Base-by-base conservation (phyloP, 2,797 vertebrate species). In the Bothrops alternatus region DNA sequence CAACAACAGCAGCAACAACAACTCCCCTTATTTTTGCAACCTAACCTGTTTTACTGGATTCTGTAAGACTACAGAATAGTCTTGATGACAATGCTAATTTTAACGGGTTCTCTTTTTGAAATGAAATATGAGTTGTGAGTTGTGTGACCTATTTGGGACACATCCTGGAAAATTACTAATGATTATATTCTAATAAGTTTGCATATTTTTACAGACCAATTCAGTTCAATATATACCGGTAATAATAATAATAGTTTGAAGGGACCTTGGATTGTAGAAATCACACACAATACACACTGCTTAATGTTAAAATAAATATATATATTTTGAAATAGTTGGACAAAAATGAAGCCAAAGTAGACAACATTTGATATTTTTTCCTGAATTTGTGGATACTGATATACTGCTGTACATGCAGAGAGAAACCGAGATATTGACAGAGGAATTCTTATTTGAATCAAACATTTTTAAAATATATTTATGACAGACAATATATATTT, bases 401-500 rank as follows among this genome's bases (percentile, higher is more conserved):
- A 97, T 91, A 97, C 96, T 96, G 23, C 42, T 82, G 97, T 86
- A 94, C 96, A 97, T 95, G 96, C 95, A 96, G 92, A 96, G 92
- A 97, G 90, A 96, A 97, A 97, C 94, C 94, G 96, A 97, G 96
- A 98, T 95, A 95, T 97, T 87, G 96, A 97, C 96, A 96, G 97
- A 95, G 97, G 93, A 93, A 91, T 97, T 97, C 95, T 96, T 98
- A 97, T 96, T 95, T 97, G 96, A 94, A 96, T 97, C 69, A 20
- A 91, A 95, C 95, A 92, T 85, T 94, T 95, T 95, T 96, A 87
- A 86, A 95, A 96, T 97, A 96, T 91, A 97, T 96, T 96, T 97
- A 91, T 97, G 92, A 96, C 95, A 97, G 96, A 98, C 95, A 98
- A 98, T 97, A 98, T 82, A 82, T 82, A 82, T 82, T 25, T 47